phyloP scores from a whole-genome alignment of 2,888 invertebrate genomes.

The Theretra japonica region DNA sequence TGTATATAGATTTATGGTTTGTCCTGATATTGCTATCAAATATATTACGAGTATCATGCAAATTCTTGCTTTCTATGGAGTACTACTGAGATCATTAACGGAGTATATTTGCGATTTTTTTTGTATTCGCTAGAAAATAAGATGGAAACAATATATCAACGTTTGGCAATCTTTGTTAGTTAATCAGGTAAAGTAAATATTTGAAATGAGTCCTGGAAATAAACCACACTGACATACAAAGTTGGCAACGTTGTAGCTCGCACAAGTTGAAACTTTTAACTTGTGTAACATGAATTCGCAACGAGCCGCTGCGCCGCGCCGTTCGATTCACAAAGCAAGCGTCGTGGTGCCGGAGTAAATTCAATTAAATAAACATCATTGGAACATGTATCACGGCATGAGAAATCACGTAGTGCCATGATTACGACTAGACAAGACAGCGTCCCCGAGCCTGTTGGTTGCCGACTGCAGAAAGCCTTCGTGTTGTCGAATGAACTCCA shows the following conservation, averaged over 20 bases:
- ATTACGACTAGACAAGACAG: slow-evolving; percentile 57
- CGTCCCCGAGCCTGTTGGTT: slow-evolving; percentile 43
- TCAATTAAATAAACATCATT: neutral
- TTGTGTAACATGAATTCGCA: slow-evolving; percentile 2
- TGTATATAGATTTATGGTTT: neutral
- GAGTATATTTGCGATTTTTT: neutral
- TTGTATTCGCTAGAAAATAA: neutral
- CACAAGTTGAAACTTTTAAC: neutral
- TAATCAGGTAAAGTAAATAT: slow-evolving; percentile 2
- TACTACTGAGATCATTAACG: no score
- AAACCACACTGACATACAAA: neutral
- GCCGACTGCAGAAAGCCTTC: slow-evolving; percentile 43
- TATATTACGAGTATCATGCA: no score
- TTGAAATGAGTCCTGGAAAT: neutral
- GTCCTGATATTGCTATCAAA: neutral
- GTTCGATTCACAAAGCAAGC: slow-evolving; percentile 6
- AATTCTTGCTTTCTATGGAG: no score
- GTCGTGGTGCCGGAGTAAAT: neutral
- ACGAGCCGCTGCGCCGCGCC: neutral
- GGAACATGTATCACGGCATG: slow-evolving; percentile 33
- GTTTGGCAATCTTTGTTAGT: neutral
- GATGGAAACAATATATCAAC: neutral
- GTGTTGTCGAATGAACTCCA: slow-evolving; percentile 55
- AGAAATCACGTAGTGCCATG: slow-evolving; percentile 47
- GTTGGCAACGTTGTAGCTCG: neutral